Evolutionary conservation across 2,113 vertebrate species (phyloP).

Genomic region (Hippolais icterina): DNA sequence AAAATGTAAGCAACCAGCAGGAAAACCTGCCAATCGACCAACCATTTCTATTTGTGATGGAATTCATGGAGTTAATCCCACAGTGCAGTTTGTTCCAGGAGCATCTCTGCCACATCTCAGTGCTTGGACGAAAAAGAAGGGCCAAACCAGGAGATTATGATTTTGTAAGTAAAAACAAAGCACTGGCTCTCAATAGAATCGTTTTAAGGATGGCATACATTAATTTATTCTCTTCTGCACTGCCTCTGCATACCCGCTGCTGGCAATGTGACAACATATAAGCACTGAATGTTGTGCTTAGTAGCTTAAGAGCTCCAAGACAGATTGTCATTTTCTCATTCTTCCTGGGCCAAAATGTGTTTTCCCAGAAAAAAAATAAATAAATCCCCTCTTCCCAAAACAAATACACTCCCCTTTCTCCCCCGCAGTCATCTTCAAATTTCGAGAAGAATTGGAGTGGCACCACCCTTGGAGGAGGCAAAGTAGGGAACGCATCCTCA

Average conservation of each 20-base stretch:
- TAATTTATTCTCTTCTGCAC: slow-evolving; percentile 1
- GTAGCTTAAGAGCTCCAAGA: slow-evolving; percentile 37
- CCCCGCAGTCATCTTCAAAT: neutral
- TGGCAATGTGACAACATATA: neutral
- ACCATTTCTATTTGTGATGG: neutral
- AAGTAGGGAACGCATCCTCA: neutral
- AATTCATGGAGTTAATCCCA: neutral
- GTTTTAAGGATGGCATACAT: neutral
- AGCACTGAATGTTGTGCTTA: slow-evolving; percentile 4
- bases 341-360: slow-evolving; percentile 7
- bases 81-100: neutral
- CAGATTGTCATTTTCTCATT: slow-evolving; percentile 31
- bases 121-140: neutral
- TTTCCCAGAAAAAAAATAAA: neutral
- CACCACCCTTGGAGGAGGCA: neutral
- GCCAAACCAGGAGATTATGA: neutral
- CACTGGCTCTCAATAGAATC: neutral
- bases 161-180: neutral
- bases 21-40: neutral
- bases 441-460: neutral
- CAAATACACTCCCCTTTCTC: neutral
- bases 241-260: neutral
- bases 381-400: neutral
- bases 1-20: neutral
- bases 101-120: neutral